phyloP scores from a whole-genome alignment of 2,113 vertebrate species.

The Axis porcinus region DNA sequence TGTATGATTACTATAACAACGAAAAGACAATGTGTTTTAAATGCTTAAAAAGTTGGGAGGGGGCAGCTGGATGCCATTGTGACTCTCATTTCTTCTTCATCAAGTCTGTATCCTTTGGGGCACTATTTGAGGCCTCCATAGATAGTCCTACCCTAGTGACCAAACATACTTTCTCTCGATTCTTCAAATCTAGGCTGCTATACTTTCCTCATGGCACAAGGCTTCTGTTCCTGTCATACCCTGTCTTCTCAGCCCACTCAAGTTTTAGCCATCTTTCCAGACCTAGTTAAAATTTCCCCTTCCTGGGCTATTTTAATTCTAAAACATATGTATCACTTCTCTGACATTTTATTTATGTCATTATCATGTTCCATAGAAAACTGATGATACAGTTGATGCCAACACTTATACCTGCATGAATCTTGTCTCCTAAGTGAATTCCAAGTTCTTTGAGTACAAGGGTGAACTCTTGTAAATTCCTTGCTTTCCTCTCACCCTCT shows the following conservation, averaged over 20 bases:
- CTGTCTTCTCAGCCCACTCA: not conserved
- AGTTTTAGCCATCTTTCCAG: not conserved
- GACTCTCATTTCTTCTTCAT: not conserved
- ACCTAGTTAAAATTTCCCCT: not conserved
- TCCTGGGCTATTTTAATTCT: not conserved
- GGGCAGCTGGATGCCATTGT: not conserved
- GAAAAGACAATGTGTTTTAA: not conserved
- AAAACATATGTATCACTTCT: not conserved
- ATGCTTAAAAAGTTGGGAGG: not conserved
- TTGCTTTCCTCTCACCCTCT: not conserved
- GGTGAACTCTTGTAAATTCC: not conserved
- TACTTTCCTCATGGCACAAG: not conserved
- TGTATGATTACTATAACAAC: not conserved
- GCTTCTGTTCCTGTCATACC: not conserved
- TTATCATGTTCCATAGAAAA: not conserved
- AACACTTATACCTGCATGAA: not conserved
- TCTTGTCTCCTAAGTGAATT: constrained; percentile 2
- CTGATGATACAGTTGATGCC: not conserved
- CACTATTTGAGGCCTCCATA: not conserved
- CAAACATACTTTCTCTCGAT: not conserved
- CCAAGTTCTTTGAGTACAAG: not conserved
- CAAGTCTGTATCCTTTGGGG: not conserved
- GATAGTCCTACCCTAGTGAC: too few species aligned
- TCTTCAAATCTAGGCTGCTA: not conserved
- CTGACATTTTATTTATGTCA: not conserved